Evolutionary conservation across 2,113 vertebrate genomes (phyloP), one percentile per base, ranked within the genome.

Genomic region (Hemichromis elongatus): DNA sequence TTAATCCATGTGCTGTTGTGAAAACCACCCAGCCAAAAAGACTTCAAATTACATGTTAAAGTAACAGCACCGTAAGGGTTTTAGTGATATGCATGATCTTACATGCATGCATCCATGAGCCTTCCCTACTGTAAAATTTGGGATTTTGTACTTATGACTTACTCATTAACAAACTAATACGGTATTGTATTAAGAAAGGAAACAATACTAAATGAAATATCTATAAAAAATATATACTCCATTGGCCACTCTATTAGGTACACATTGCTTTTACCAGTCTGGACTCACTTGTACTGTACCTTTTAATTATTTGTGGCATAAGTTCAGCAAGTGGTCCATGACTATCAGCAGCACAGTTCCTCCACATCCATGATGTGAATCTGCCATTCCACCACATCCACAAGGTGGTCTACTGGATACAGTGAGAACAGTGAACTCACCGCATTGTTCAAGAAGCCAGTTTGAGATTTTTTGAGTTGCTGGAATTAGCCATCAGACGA

Each of bases 1-100:
- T 82, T 90, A 91, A 91, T 91, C 84, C 16, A 50, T 75, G 70
- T 59, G 79, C 35, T 85, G 81, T 77, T 78, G 50, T 55, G 53
- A 79, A 77, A 83, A 78, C 37, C 68, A 53, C 54, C 85, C 54
- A 11, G 52, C 66, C 37, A n/a, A 37, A 84, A 79, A 79, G 13
- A 54, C 18, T 47, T 57, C 3, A 83, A 85, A 61, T 54, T 37
- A 57, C 40, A 85, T 53, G 28, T 68, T 80, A n/a, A n/a, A n/a
- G n/a, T n/a, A 73, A 57, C 81, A 59, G 50, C 68, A 53, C 33
- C 26, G n/a, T 50, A 37, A 55, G 63, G 52, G 28, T 63, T 79
- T 12, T 50, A 75, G 24, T 47, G 37, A 37, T 4, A n/a, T 66
- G 28, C 68, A 28, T 42, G n/a, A 75, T 81, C 70, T 35, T 40